Percentiles rank a stretch among this genome's conserved stretches.
These are phyloP conservation scores for Norana najaformis DNA, from an alignment of 2,888 invertebrate species.

Conservation along the genomic window DNA sequence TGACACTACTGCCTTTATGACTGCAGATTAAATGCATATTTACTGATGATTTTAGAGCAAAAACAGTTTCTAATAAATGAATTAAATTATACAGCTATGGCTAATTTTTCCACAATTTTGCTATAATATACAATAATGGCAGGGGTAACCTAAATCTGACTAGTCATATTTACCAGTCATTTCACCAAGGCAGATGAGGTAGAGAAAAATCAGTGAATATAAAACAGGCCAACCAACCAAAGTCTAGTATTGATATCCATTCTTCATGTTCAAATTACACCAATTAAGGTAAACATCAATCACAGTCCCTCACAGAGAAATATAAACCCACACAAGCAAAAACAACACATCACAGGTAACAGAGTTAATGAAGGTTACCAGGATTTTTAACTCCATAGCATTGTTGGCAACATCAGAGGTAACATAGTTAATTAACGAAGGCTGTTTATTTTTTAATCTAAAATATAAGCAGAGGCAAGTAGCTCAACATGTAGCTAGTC, in stretches of 20 bases:
- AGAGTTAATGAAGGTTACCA: neutral
- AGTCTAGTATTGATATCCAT: neutral
- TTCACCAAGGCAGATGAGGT: neutral
- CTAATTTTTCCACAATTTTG: neutral
- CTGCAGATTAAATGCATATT: neutral
- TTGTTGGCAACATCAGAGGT: neutral
- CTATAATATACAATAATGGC: no score
- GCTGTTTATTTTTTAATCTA: neutral
- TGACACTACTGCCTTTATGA: neutral
- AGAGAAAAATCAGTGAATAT: neutral
- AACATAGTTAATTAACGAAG: neutral
- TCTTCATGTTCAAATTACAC: neutral
- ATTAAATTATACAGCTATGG: neutral
- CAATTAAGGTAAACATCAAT: neutral
- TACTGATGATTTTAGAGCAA: neutral
- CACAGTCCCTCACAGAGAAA: neutral
- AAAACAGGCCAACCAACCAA: neutral
- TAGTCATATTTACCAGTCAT: neutral
- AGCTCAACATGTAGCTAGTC: neutral
- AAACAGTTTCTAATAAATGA: neutral
- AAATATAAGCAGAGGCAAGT: neutral
- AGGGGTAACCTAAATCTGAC: neutral
- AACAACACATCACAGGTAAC: neutral
- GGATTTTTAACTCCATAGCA: no score
- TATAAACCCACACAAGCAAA: neutral